These are phyloP conservation scores for Rousettus leschenaultii DNA, from an alignment of 2,113 vertebrate species.

Conservation along the genomic window DNA sequence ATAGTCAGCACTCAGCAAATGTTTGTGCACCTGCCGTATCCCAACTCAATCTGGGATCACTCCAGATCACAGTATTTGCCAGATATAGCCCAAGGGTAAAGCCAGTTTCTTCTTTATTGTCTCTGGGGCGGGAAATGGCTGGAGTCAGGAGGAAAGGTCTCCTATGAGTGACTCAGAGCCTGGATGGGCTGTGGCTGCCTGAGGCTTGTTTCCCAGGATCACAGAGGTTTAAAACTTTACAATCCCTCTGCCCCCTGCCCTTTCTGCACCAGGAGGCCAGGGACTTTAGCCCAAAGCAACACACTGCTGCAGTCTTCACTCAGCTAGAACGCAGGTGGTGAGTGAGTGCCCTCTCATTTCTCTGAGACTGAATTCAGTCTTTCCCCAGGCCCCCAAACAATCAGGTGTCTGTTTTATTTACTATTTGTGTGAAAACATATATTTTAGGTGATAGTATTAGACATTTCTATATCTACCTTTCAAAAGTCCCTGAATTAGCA, in stretches of 20 bases:
- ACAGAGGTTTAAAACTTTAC: not conserved
- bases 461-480: not conserved
- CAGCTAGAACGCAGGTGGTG: not conserved
- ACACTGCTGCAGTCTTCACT: not conserved
- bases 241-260: not conserved
- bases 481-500: not conserved
- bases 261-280: not conserved
- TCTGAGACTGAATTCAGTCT: not conserved
- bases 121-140: not conserved
- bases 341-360: not conserved
- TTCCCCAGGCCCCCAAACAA: not conserved
- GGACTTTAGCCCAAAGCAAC: not conserved
- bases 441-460: not conserved
- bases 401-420: not conserved
- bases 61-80: not conserved
- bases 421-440: not conserved
- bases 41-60: not conserved
- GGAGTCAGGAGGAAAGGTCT: not conserved
- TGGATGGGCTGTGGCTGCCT: not conserved
- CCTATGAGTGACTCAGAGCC: not conserved
- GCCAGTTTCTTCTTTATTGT: not conserved
- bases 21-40: not conserved
- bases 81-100: not conserved
- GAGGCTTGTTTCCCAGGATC: not conserved
- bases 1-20: not conserved